phyloP scores from a whole-genome alignment of 2,888 invertebrate species.

The Syrphus vitripennis region DNA sequence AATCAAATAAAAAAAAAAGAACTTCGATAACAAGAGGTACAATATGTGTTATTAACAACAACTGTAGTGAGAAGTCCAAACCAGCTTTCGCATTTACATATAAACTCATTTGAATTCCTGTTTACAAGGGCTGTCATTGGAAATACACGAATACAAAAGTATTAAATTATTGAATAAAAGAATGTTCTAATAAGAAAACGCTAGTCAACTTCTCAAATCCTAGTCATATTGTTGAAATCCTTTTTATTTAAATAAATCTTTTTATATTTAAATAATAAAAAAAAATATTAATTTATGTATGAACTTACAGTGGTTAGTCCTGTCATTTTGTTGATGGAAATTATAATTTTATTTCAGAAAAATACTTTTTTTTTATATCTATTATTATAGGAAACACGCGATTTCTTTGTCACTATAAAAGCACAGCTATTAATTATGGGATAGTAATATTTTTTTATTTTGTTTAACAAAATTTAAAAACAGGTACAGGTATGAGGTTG shows the following conservation, averaged over 20 bases:
- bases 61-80: neutral
- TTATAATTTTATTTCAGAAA: neutral
- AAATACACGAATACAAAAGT: neutral
- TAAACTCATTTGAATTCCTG: neutral
- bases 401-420: neutral
- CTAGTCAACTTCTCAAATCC: too few relatives aligned
- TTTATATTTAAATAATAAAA: too few relatives aligned
- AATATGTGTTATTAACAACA: neutral
- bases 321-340: slow-evolving; percentile 31
- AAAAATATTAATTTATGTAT: too few relatives aligned
- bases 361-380: neutral
- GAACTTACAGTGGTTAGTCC: slow-evolving; percentile 50
- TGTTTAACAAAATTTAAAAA: neutral
- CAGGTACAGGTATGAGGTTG: neutral
- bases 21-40: neutral
- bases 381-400: neutral
- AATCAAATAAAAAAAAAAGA: neutral
- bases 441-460: neutral
- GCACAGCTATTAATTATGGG: neutral
- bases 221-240: too few relatives aligned
- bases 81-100: neutral
- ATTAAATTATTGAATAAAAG: too few relatives aligned
- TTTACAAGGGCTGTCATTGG: neutral
- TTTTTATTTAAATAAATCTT: neutral
- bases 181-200: neutral